These are phyloP conservation scores for Harpagifer antarcticus DNA, from an alignment of 2,797 vertebrate genomes.

Conservation along the genomic window DNA sequence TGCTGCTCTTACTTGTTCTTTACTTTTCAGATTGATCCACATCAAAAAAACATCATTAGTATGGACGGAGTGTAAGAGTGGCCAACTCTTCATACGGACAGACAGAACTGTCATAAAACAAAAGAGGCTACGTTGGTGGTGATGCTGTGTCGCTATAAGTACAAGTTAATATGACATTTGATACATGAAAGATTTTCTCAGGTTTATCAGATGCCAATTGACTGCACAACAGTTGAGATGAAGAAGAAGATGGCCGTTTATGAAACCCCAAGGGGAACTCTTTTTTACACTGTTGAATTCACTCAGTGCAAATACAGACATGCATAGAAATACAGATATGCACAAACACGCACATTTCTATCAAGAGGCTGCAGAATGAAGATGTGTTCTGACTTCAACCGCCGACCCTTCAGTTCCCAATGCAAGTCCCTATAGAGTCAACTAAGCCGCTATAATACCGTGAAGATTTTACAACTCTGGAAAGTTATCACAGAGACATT, in stretches of 20 bases:
- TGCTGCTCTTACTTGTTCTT: not conserved
- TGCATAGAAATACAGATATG: too few relatives aligned
- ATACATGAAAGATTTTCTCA: constrained; percentile 1
- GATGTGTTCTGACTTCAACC: too few relatives aligned
- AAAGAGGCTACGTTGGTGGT: not conserved
- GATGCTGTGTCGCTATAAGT: not conserved
- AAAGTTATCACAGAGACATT: constrained; percentile 4
- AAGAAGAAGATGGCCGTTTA: too few relatives aligned
- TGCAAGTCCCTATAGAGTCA: too few relatives aligned
- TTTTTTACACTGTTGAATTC: too few relatives aligned
- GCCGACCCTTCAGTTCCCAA: too few relatives aligned
- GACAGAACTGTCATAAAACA: not conserved
- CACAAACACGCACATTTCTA: too few relatives aligned
- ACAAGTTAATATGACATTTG: not conserved
- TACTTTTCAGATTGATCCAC: not conserved
- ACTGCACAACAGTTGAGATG: not conserved
- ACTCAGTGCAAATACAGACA: too few relatives aligned
- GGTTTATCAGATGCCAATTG: constrained; percentile 3
- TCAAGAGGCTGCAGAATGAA: too few relatives aligned
- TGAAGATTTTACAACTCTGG: not conserved
- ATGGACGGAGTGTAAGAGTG: not conserved
- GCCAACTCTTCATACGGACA: not conserved
- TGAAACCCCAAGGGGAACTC: too few relatives aligned
- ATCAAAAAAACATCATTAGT: not conserved
- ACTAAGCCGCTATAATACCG: not conserved